Evolutionary conservation across 2,888 invertebrate genomes (phyloP), one percentile per base, ranked within the genome.

Genomic region (Marasmarcha lunaedactyla): DNA sequence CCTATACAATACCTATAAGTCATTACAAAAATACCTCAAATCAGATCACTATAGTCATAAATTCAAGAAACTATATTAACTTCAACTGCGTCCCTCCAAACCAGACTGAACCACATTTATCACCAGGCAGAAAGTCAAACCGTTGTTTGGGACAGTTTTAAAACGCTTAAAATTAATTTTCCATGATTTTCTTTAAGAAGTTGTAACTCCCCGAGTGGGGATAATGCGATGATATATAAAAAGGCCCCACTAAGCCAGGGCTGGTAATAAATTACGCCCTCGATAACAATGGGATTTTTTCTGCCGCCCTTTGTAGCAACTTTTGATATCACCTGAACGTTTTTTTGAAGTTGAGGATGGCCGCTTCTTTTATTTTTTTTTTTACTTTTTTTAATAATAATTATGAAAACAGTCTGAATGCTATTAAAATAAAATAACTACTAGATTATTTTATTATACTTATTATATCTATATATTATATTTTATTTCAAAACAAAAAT

Each of bases 231-330:
- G 83, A 83, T 83, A 81, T 83, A 83, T 83, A 83, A 83, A 83
- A 83, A 83, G 79, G 79, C 72, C 74, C 72, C 78, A 62, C 66
- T 69, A 73, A 71, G 72, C 69, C 70, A 51, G 57, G 57, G 60
- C 69, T 78, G 73, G 74, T 81, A 81, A 84, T 84, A 84, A 84
- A 84, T 84, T 84, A 84, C 72, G 69, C 77, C 76, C 79, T 74
- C 77, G 84, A 84, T 84, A 84, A 84, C 84, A 84, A 84, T 83
- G 74, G 84, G 83, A 72, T 81, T 84, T 84, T 74, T 84, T 77
- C 62, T 55, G 54, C 57, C 68, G 67, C 68, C 71, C 76, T 78
- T 83, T 83, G 84, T 84, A 77, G 71, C 77, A 73, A 81, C 71
- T 81, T 84, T 83, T 79, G 77, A 69, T 83, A 84, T 81, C 83